These are phyloP conservation scores for Hirtodrosophila cameraria DNA, from an alignment of 2,888 invertebrate genomes.

Conservation along the genomic window DNA sequence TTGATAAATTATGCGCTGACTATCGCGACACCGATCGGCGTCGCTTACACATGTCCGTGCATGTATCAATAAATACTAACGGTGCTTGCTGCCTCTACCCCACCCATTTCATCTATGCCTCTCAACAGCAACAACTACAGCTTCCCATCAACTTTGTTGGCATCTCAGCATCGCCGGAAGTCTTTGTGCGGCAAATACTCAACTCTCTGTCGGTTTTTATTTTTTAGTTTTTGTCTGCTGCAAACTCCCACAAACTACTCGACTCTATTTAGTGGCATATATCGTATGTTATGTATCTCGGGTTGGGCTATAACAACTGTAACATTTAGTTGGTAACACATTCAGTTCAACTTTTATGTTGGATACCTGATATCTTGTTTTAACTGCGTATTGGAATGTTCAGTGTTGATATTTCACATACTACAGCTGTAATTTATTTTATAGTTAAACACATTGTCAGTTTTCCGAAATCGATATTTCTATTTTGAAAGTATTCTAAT, in stretches of 20 bases:
- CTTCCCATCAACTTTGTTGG: conserved; percentile 42
- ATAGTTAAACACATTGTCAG: too few relatives aligned
- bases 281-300: background rate
- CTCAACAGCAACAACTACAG: conserved; percentile 19
- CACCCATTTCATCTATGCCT: background rate
- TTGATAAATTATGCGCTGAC: conserved; percentile 73
- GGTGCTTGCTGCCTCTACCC: conserved; percentile 40
- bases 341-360: conserved; percentile 42
- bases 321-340: conserved; percentile 48
- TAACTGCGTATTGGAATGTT: background rate
- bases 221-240: conserved; percentile 15
- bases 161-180: conserved; percentile 61
- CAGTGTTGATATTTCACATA: too few relatives aligned
- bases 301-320: conserved; percentile 28
- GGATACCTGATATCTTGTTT: conserved; percentile 41
- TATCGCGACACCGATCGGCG: conserved; percentile 67
- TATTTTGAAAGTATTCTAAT: too few relatives aligned
- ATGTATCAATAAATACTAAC: conserved; percentile 73
- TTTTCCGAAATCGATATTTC: too few relatives aligned
- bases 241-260: conserved; percentile 21
- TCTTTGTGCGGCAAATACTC: conserved; percentile 62
- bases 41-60: conserved; percentile 71
- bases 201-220: conserved; percentile 33
- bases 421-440: too few relatives aligned
- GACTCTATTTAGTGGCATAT: conserved; percentile 16